These are phyloP conservation scores for Clusia tigrina DNA, from an alignment of 2,888 invertebrate species.

Conservation along the genomic window DNA sequence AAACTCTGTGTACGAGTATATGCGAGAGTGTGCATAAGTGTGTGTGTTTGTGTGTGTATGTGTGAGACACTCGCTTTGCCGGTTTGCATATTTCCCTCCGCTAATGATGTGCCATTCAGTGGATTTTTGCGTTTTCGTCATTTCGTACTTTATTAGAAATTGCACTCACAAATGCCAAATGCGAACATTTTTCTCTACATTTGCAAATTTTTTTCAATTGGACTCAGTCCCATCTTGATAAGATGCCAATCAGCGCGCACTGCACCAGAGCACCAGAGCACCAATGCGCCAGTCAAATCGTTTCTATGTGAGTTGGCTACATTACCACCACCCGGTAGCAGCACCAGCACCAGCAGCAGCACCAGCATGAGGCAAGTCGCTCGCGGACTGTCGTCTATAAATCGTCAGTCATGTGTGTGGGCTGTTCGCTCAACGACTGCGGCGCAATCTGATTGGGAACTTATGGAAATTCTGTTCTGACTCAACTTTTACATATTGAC, in stretches of 20 bases:
- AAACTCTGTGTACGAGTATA: no score
- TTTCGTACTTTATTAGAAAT: neutral
- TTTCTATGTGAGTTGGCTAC: slow-evolving; percentile 11
- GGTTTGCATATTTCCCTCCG: slow-evolving; percentile 29
- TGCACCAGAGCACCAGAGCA: no score
- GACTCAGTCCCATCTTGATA: slow-evolving; percentile 64
- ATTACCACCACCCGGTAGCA: neutral
- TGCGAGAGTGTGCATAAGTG: no score
- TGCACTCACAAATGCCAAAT: neutral
- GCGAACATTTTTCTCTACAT: slow-evolving; percentile 32
- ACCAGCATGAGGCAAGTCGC: no score
- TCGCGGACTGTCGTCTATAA: slow-evolving; percentile 4
- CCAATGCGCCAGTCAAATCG: slow-evolving; percentile 38
- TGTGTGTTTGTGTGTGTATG: no score
- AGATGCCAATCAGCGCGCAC: slow-evolving; percentile 61
- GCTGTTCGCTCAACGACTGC: slow-evolving; percentile 21
- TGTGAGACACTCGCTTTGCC: slow-evolving; percentile 31
- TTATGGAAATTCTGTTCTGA: slow-evolving; percentile 48
- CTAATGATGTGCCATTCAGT: slow-evolving; percentile 9
- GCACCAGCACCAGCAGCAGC: neutral
- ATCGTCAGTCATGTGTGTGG: slow-evolving; percentile 23
- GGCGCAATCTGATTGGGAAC: slow-evolving; percentile 44
- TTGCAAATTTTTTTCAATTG: slow-evolving; percentile 56
- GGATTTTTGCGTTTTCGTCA: neutral
- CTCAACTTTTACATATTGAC: no score